These are phyloP conservation scores for Helogale parvula DNA, from an alignment of 2,113 vertebrate species.

Conservation along the genomic window DNA sequence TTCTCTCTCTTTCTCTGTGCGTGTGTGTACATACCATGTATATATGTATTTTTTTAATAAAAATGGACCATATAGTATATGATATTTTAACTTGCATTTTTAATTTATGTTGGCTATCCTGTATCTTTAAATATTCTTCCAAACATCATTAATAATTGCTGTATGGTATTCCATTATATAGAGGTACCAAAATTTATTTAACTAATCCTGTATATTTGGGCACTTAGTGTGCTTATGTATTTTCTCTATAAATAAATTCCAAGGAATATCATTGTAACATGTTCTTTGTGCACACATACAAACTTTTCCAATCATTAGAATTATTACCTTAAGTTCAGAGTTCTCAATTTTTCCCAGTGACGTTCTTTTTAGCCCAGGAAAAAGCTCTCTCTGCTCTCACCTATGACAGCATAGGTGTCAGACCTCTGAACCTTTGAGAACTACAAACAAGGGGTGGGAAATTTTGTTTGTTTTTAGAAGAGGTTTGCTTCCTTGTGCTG, in stretches of 20 bases:
- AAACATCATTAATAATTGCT: not conserved
- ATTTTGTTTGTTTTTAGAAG: not conserved
- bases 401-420: not conserved
- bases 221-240: not conserved
- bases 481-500: not conserved
- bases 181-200: not conserved
- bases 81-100: not conserved
- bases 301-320: not conserved
- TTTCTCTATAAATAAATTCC: not conserved
- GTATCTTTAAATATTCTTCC: slow-evolving; percentile 14
- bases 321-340: slow-evolving; percentile 25
- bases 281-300: not conserved
- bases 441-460: not conserved
- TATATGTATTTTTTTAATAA: not conserved
- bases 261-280: not conserved
- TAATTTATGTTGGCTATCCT: not conserved
- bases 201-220: not conserved
- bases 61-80: not conserved
- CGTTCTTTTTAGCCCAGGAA: not conserved
- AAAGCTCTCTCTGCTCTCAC: not conserved
- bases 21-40: not conserved
- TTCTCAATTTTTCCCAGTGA: not conserved
- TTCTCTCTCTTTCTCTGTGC: not conserved
- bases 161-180: not conserved
- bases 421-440: not conserved